Base-by-base conservation (phyloP, 2,797 vertebrate species). In the Nannoperca australis region DNA sequence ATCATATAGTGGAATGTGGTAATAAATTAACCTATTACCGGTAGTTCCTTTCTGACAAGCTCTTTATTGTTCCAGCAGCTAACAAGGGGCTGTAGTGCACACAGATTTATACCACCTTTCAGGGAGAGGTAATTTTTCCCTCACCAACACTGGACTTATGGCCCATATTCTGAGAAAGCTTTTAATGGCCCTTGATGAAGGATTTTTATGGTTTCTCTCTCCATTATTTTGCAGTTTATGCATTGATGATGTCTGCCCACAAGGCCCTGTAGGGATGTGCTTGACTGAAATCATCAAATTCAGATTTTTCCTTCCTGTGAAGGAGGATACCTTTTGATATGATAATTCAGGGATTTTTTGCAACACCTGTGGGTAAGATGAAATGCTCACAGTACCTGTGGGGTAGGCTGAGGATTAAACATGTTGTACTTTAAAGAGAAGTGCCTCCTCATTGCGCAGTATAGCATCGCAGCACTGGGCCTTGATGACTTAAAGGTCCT, bases 161-260 rank as follows among this genome's bases (percentile, higher is more conserved):
- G 88, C 64, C 83, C 78, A 82, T 88, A 88, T 90, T 89, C 73
- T 72, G 64, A 82, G 79, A 85, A 81, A 78, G 85, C 89, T 89
- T 89, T 93, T 92, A 87, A 91, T 90, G 84, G 79, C 81, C 85
- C 78, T 76, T 90, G 88, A 91, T 92, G 88, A 92, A 85, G 71
- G 76, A 84, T 88, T 89, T 91, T 89, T 88, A 91, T 87, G 63
- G 74, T 88, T 92, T 87, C 70, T 70, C 69, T 79, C 79, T 76
- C 78, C 85, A 90, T 91, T 92, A 92, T 92, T 87, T 91, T 84
- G 89, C 78, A 84, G 78, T 92, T 93, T 90, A 85, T 91, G 86
- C 91, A 88, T 81, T 90, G 85, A 90, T 87, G 73, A 91, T 87
- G 83, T 89, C 88, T 89, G 69, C 88, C 76, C 77, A 87, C 62